These are phyloP conservation scores for Meloe dianella DNA, from an alignment of 2,888 invertebrate species.

Conservation along the genomic window DNA sequence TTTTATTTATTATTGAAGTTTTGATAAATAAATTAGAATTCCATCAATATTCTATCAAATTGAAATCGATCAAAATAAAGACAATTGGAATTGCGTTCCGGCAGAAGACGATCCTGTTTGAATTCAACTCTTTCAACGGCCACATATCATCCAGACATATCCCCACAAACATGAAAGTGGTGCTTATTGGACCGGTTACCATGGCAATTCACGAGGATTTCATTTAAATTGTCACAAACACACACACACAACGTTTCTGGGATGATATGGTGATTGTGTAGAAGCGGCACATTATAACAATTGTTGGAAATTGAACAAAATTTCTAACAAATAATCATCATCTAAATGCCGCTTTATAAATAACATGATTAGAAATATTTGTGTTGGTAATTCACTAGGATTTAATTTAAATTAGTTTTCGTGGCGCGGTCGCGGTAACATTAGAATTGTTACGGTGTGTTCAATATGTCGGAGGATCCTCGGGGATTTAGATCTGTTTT, in stretches of 20 bases:
- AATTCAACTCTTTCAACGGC: constrained; percentile 35
- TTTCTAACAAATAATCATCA: not conserved
- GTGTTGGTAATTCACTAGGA: constrained; percentile 74
- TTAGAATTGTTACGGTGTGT: constrained; percentile 52
- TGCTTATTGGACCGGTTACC: constrained; percentile 55
- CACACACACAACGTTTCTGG: constrained; percentile 42
- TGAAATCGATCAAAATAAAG: no score
- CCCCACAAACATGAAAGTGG: constrained; percentile 31
- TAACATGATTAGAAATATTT: constrained; percentile 30
- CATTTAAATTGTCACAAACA: constrained; percentile 60
- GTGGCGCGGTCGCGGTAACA: constrained; percentile 53
- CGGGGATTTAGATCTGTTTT: constrained; percentile 36
- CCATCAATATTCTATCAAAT: no score
- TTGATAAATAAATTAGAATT: constrained; percentile 1
- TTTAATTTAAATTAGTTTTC: constrained; percentile 78
- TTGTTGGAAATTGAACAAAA: not conserved
- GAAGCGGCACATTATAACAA: not conserved
- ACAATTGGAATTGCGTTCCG: no score
- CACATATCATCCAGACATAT: constrained; percentile 33
- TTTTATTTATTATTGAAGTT: constrained; percentile 10
- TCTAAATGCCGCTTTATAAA: constrained; percentile 36
- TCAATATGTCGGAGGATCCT: constrained; percentile 49
- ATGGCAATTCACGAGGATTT: constrained; percentile 59
- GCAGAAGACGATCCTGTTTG: constrained; percentile 16
- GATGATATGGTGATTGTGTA: not conserved